Percentiles rank a stretch among this genome's conserved stretches.
These are phyloP conservation scores for Phrynosoma blainvillii DNA, from an alignment of 2,113 vertebrate species.

Conservation along the genomic window DNA sequence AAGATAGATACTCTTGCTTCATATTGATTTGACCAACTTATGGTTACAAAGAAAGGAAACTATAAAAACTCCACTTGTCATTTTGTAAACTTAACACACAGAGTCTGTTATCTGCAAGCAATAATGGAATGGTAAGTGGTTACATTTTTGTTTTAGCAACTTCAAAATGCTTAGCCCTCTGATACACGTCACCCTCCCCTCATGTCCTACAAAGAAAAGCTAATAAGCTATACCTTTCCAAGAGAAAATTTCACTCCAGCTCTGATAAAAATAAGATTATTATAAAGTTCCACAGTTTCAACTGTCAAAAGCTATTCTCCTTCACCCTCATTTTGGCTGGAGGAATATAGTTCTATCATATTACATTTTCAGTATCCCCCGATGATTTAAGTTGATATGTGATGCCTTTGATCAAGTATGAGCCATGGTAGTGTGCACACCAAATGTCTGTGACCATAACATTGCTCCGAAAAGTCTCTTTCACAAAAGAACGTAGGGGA, in stretches of 20 bases:
- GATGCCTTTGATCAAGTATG: conserved; percentile 16
- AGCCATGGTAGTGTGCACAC: not conserved
- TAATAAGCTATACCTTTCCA: conserved; percentile 14
- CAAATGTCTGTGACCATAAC: not conserved
- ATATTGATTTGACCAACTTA: not conserved
- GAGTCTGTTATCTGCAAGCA: not conserved
- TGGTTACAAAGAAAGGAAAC: not conserved
- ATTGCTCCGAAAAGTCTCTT: not conserved
- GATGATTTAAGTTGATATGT: not conserved
- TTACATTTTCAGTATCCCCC: not conserved
- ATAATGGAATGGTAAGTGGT: not conserved
- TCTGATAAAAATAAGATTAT: not conserved
- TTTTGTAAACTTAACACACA: not conserved
- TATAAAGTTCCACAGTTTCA: conserved; percentile 16
- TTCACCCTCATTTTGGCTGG: not conserved
- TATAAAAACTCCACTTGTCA: conserved; percentile 2
- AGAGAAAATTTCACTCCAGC: not conserved
- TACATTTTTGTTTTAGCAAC: conserved; percentile 26
- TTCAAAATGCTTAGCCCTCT: conserved; percentile 1
- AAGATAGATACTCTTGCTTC: not conserved
- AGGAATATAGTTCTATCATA: not conserved
- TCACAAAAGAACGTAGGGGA: not conserved
- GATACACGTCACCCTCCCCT: not conserved
- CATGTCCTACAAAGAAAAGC: conserved; percentile 6
- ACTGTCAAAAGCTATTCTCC: not conserved